A percentile compares a stretch with the other conserved stretches of the same genome.
Evolutionary conservation across 2,113 vertebrate genomes (phyloP).

Genomic region (Oncorhynchus keta): DNA sequence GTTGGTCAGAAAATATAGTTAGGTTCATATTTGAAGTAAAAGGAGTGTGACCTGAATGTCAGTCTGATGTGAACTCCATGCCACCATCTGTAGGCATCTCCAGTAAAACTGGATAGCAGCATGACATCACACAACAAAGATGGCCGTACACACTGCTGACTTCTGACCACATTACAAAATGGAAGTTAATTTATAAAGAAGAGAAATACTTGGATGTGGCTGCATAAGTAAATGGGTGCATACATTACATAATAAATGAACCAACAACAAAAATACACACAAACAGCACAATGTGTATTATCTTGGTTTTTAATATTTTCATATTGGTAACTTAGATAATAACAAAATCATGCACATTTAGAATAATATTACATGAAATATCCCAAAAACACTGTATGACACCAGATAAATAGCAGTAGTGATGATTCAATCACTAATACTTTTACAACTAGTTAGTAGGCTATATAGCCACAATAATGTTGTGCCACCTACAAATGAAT

Average conservation of each 20-base stretch:
- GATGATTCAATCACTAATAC: background rate
- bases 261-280: background rate
- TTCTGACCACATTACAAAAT: background rate
- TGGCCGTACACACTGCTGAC: background rate
- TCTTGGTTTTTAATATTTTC: background rate
- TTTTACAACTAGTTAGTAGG: background rate
- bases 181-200: background rate
- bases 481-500: background rate
- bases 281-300: background rate
- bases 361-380: background rate
- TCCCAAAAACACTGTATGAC: background rate
- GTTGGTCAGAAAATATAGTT: too few species aligned
- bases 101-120: background rate
- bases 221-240: background rate
- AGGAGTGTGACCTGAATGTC: background rate
- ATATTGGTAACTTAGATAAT: background rate
- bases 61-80: background rate
- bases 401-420: too few species aligned
- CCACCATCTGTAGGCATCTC: background rate
- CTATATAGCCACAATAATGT: background rate
- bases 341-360: background rate
- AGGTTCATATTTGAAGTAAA: background rate
- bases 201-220: background rate
- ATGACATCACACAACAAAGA: conserved; percentile 7
- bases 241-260: background rate